These are phyloP conservation scores for Fulica atra DNA, from an alignment of 2,113 vertebrate species.

Conservation along the genomic window DNA sequence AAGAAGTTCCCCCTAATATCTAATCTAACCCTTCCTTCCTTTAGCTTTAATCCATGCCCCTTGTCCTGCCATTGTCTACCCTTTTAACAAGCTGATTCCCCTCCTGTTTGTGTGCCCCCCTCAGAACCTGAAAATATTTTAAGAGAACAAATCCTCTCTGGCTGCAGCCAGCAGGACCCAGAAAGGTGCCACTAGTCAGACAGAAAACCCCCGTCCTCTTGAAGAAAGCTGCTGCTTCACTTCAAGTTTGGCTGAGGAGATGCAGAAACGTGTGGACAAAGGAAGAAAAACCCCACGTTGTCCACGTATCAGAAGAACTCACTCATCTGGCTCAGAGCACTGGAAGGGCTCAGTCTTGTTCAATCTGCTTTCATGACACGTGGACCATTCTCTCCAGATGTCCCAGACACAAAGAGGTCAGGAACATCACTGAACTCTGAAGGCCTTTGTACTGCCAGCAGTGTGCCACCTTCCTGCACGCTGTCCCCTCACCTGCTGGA, in stretches of 20 bases:
- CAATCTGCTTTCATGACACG: not conserved
- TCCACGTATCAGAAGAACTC: not conserved
- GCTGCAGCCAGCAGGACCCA: not conserved
- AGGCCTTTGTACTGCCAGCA: not conserved
- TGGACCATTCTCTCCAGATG: not conserved
- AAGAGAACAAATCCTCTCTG: not conserved
- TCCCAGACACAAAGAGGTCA: not conserved
- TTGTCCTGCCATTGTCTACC: too few relatives aligned
- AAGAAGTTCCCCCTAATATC: too few relatives aligned
- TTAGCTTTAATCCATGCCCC: too few relatives aligned
- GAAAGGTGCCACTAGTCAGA: not conserved
- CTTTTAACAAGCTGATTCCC: too few relatives aligned
- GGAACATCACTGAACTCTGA: not conserved
- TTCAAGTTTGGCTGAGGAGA: not conserved
- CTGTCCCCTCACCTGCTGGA: not conserved
- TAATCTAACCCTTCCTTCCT: too few relatives aligned
- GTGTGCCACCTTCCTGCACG: accelerated
- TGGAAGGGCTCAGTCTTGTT: not conserved
- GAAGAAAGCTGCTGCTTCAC: not conserved
- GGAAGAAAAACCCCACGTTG: not conserved
- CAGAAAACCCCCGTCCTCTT: not conserved
- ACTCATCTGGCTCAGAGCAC: not conserved
- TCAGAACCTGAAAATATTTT: not conserved
- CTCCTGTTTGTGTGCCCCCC: too few relatives aligned
- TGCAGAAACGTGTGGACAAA: not conserved